Base-by-base conservation (phyloP, 1,140 invertebrate species). In the Oscheius sp. region DNA sequence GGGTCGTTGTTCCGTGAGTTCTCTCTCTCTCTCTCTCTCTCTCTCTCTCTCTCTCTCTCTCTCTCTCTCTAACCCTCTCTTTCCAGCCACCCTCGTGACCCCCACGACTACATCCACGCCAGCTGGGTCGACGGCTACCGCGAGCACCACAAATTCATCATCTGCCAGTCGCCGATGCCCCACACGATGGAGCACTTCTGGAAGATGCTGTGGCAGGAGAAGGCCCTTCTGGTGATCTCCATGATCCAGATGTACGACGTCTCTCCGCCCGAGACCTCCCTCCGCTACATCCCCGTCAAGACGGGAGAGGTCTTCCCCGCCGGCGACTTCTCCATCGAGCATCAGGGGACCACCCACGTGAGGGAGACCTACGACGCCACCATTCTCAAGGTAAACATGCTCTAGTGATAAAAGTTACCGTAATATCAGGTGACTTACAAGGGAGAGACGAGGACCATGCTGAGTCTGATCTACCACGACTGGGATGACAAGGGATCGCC, bases 111-210 rank as follows among this genome's bases (percentile, higher is more conserved):
- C 52, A 70, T 78, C 10, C 78, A 78, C 26, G 77, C 77, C 18
- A 78, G 79, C 36, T 78, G 66, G 42, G 67, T 78, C n/a, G 77
- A 78, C 34, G 77, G 77, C 13, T 79, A 69, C 45, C 77, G 77
- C 38, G 77, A 79, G 71, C 15, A 31, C 18, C 59, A 68, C 4
- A 79, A 79, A 61, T 79, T 61, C 68, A 79, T 79, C 35, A 52
- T 79, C 3, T 70, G 77, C 20, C 77, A 79, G 26, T 73, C 77
- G 31, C 77, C 77, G 2, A 38, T 79, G 13, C 42, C 65, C 18
- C 42, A 67, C 20, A 78, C 77, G 3, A 46, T 75, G 38, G 62
- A 69, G 10, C 78, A 78, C n/a, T 79, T 79, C 34, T 79, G 77
- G 77, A 29, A 62, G 2, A 77, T 77, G 76, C 26, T 78, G 31